phyloP scores from a whole-genome alignment of 2,797 vertebrate species.

The Dicrostonyx torquatus region DNA sequence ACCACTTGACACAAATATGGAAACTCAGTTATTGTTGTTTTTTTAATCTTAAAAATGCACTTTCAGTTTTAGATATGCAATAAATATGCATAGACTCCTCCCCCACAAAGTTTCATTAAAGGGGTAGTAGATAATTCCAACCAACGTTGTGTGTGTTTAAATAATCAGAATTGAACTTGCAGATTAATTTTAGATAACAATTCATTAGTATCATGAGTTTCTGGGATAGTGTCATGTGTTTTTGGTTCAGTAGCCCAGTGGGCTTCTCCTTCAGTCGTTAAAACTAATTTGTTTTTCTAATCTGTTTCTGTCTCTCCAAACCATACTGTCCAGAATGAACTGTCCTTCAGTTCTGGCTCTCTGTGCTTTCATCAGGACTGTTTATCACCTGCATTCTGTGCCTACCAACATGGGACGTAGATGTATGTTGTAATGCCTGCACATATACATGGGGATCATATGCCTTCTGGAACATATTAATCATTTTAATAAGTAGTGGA shows the following conservation, averaged over 20 bases:
- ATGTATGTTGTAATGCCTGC: background rate
- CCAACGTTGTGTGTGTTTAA: background rate
- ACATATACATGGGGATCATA: background rate
- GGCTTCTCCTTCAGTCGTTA: too few species aligned
- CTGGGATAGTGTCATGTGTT: background rate
- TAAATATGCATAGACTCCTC: background rate
- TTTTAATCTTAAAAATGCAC: background rate
- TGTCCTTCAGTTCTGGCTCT: background rate
- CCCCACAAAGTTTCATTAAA: background rate
- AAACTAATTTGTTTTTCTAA: too few species aligned
- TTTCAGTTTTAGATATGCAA: background rate
- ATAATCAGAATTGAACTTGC: background rate
- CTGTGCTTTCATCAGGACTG: background rate
- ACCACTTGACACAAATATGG: background rate
- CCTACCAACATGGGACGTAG: background rate
- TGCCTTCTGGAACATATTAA: background rate
- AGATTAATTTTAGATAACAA: conserved; percentile 23
- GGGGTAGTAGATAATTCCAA: background rate
- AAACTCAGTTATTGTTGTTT: background rate
- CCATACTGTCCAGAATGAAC: too few species aligned
- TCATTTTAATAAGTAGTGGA: background rate
- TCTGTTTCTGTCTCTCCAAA: background rate
- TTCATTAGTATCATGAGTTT: background rate
- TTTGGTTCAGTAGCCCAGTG: too few species aligned
- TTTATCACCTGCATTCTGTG: too few species aligned